Evolutionary conservation across 1,140 invertebrate species (phyloP).

Genomic region (Grapholita molesta): DNA sequence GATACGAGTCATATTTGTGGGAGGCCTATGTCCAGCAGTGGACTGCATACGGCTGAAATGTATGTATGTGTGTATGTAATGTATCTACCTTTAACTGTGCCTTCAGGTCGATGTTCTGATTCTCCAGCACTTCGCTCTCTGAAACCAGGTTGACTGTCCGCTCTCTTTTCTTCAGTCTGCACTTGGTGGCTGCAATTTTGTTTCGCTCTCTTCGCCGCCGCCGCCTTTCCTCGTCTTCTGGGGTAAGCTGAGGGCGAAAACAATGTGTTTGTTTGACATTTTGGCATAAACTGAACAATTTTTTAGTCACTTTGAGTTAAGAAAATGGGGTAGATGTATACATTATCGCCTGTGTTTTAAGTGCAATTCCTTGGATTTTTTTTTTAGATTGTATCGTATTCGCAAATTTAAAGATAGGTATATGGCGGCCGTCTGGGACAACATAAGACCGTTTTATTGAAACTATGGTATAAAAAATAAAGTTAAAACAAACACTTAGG

Average conservation of each 20-base stretch:
- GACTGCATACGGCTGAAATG: not conserved
- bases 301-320: constrained; percentile 16
- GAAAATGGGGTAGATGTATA: too few species aligned
- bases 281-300: too few species aligned
- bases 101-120: constrained; percentile 92
- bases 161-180: constrained; percentile 95
- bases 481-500: too few species aligned
- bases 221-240: constrained; percentile 93
- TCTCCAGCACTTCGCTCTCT: constrained; percentile 91
- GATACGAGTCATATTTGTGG: too few species aligned
- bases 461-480: too few species aligned
- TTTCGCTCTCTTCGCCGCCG: constrained; percentile 92
- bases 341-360: too few species aligned
- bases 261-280: not conserved
- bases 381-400: too few species aligned
- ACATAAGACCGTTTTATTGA: too few species aligned
- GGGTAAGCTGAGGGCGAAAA: constrained; percentile 85
- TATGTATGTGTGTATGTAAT: not conserved
- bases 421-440: too few species aligned
- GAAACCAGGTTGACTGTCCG: constrained; percentile 91
- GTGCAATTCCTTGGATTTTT: too few species aligned
- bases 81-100: constrained; percentile 82
- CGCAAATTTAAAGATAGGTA: too few species aligned
- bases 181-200: constrained; percentile 97
- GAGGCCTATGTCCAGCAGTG: too few species aligned